Evolutionary conservation across 2,113 vertebrate species (phyloP).

Genomic region (Etheostoma spectabile): DNA sequence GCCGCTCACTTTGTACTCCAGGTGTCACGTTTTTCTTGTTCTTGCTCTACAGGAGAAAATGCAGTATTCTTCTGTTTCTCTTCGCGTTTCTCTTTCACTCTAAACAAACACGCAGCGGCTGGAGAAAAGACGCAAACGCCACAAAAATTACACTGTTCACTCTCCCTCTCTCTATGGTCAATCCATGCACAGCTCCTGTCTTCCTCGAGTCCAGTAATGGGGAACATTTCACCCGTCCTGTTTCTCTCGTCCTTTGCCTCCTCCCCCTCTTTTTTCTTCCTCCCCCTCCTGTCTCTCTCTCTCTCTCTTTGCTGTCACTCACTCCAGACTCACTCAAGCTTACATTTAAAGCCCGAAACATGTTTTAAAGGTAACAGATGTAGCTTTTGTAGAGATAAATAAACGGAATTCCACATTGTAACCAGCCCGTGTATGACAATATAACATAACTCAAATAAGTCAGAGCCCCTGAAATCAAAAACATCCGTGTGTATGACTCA

Average conservation of each 20-base stretch:
- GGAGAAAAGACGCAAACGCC: background rate
- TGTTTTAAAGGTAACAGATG: constrained; percentile 36
- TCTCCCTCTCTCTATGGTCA: constrained; percentile 50
- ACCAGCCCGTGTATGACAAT: background rate
- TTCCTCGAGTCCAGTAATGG: constrained; percentile 62
- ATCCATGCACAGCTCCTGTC: constrained; percentile 72
- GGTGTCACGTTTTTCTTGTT: constrained; percentile 52
- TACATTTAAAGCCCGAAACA: constrained; percentile 35
- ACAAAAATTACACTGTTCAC: constrained; percentile 19
- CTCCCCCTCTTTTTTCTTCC: constrained; percentile 64
- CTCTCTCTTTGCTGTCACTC: constrained; percentile 68
- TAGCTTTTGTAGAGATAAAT: background rate
- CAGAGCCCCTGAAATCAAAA: constrained; percentile 12
- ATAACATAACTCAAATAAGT: background rate
- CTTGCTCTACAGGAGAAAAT: constrained; percentile 28
- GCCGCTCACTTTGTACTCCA: constrained; percentile 51
- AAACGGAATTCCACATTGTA: constrained; percentile 2
- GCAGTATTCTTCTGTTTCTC: constrained; percentile 29
- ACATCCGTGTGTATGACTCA: constrained; percentile 6
- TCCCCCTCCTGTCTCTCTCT: constrained; percentile 11
- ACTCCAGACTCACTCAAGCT: constrained; percentile 45
- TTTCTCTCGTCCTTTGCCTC: constrained; percentile 75
- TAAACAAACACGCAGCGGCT: constrained; percentile 12
- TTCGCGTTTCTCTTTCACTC: constrained; percentile 27
- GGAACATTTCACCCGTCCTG: constrained; percentile 72